These are phyloP conservation scores for Cyphomyrus plagiostoma DNA, from an alignment of 2,113 vertebrate genomes.

Conservation along the genomic window DNA sequence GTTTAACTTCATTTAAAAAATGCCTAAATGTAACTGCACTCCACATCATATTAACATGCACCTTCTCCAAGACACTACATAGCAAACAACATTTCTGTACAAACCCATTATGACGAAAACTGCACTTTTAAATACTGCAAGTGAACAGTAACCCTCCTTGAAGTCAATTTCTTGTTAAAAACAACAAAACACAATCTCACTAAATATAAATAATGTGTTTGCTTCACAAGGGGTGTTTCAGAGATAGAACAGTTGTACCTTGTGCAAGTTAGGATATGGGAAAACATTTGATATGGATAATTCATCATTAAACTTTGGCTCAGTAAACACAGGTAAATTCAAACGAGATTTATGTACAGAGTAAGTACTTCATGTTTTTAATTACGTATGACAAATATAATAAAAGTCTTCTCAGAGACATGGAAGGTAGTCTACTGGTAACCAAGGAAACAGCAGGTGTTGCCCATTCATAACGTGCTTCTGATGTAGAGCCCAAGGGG, in stretches of 20 bases:
- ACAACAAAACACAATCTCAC: background rate
- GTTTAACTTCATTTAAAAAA: constrained; percentile 19
- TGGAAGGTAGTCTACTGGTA: background rate
- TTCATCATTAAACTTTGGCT: constrained; percentile 50
- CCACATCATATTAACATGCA: constrained; percentile 33
- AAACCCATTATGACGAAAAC: background rate
- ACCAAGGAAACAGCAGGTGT: background rate
- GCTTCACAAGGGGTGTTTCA: background rate
- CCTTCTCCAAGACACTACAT: constrained; percentile 4
- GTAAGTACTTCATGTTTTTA: constrained; percentile 43
- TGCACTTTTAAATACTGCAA: constrained; percentile 13
- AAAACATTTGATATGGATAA: constrained; percentile 16
- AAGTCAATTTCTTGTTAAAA: background rate
- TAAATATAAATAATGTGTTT: background rate
- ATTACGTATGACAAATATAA: constrained; percentile 43
- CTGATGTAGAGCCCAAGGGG: background rate
- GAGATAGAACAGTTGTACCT: constrained; percentile 11
- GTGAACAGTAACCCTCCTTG: background rate
- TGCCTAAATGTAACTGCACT: constrained; percentile 59
- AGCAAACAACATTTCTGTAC: background rate
- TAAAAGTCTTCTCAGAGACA: constrained; percentile 10
- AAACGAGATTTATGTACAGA: constrained; percentile 46
- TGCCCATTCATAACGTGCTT: background rate
- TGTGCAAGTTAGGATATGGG: constrained; percentile 7
- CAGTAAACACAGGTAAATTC: constrained; percentile 50